A percentile compares a stretch with the other conserved stretches of the same genome.
Evolutionary conservation across 2,888 invertebrate species (phyloP).

Genomic region (Phalangium opilio): DNA sequence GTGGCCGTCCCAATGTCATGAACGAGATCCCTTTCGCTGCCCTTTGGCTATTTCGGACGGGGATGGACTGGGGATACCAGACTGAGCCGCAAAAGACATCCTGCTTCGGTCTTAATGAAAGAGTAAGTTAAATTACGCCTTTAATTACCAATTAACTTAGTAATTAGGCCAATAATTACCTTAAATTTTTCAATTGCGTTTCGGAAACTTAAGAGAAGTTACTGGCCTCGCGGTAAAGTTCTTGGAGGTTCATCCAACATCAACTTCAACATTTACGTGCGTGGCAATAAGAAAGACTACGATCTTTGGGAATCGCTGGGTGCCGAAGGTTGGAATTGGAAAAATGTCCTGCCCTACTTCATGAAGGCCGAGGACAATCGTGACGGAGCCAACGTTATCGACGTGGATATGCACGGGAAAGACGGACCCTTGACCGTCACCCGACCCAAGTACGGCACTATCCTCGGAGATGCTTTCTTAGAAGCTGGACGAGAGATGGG

Average conservation of each 20-base stretch:
- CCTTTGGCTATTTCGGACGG: too few relatives aligned
- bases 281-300: constrained; percentile 72
- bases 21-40: too few relatives aligned
- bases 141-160: too few relatives aligned
- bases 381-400: constrained; percentile 1
- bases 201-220: too few relatives aligned
- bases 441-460: constrained; percentile 17
- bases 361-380: constrained; percentile 32
- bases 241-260: constrained; percentile 80
- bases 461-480: constrained; percentile 18
- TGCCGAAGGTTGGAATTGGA: constrained; percentile 75
- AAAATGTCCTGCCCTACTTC: constrained; percentile 69
- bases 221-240: constrained; percentile 28
- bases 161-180: too few relatives aligned
- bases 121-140: too few relatives aligned
- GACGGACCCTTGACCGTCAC: constrained; percentile 22
- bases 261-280: constrained; percentile 93
- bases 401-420: constrained; percentile 13
- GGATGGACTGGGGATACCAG: too few relatives aligned
- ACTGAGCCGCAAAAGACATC: too few relatives aligned
- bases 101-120: too few relatives aligned
- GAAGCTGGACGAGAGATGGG: constrained; percentile 19
- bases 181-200: too few relatives aligned
- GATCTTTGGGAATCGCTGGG: constrained; percentile 69
- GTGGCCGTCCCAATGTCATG: too few relatives aligned